These are phyloP conservation scores for Drosophila serrata DNA, from an alignment of 1,140 invertebrate species.

Conservation along the genomic window DNA sequence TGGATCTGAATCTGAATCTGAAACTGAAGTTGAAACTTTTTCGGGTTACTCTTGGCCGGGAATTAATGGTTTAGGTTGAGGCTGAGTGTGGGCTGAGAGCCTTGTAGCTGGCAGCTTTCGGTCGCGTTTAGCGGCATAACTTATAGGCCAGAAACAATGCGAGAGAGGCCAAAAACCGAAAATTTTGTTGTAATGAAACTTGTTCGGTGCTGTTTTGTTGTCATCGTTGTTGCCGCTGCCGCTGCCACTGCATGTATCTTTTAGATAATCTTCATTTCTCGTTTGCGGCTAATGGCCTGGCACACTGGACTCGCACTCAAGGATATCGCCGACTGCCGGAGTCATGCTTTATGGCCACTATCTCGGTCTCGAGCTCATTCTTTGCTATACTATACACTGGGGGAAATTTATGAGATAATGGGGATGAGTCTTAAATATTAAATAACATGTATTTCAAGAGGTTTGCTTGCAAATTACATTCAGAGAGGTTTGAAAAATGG, in stretches of 20 bases:
- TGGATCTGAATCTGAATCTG: constrained; percentile 33
- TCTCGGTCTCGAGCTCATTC: constrained; percentile 35
- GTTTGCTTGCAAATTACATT: neutral
- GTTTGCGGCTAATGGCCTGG: constrained; percentile 83
- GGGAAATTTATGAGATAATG: neutral
- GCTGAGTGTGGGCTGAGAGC: neutral
- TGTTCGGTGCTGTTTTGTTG: constrained; percentile 50
- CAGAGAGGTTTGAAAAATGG: too few species aligned
- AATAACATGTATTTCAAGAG: neutral
- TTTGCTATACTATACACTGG: constrained; percentile 22
- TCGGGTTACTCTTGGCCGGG: constrained; percentile 4
- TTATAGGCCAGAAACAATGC: constrained; percentile 59
- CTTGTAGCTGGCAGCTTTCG: constrained; percentile 74
- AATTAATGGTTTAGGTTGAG: neutral
- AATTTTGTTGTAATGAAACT: constrained; percentile 75
- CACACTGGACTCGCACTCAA: constrained; percentile 76
- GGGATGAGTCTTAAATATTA: too few species aligned
- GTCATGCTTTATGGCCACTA: constrained; percentile 62
- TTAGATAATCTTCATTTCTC: constrained; percentile 84
- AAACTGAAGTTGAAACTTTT: constrained; percentile 36
- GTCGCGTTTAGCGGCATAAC: constrained; percentile 51
- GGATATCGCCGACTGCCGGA: constrained; percentile 72
- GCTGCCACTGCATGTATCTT: constrained; percentile 75
- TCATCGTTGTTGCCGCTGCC: constrained; percentile 33
- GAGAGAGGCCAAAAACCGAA: constrained; percentile 56